phyloP scores from a whole-genome alignment of 2,888 invertebrate species.

The Latrodectus hesperus region DNA sequence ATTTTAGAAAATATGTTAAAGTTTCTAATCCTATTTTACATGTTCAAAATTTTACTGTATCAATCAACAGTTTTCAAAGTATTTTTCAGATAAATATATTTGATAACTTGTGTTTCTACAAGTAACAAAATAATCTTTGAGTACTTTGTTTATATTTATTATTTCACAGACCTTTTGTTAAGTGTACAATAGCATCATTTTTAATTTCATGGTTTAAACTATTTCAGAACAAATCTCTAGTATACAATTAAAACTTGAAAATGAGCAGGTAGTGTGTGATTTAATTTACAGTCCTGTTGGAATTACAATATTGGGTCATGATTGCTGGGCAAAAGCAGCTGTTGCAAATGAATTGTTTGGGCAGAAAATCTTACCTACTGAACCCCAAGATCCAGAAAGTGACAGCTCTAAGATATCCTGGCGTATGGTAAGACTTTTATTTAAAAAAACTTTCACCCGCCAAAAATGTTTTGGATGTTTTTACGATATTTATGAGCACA shows the following conservation, averaged over 20 bases:
- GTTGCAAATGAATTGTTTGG: conserved; percentile 84
- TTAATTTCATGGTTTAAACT: background rate
- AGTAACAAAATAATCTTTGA: too few relatives aligned
- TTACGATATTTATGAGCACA: background rate
- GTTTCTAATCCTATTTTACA: too few relatives aligned
- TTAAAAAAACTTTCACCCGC: background rate
- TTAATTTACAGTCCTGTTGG: conserved; percentile 79
- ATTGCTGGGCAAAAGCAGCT: conserved; percentile 82
- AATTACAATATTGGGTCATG: conserved; percentile 84
- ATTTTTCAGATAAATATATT: too few relatives aligned
- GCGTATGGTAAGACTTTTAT: conserved; percentile 54
- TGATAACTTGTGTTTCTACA: too few relatives aligned
- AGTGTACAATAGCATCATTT: too few relatives aligned
- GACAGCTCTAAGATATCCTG: conserved; percentile 54
- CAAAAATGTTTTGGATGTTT: background rate
- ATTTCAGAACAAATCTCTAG: conserved; percentile 75
- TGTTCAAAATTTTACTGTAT: too few relatives aligned
- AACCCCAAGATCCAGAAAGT: conserved; percentile 69
- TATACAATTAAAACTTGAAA: conserved; percentile 73
- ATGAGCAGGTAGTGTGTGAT: conserved; percentile 74
- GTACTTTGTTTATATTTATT: too few relatives aligned
- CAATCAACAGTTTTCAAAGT: too few relatives aligned
- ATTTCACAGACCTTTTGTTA: too few relatives aligned
- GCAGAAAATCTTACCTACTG: conserved; percentile 80
- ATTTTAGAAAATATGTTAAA: too few relatives aligned